Evolutionary conservation across 2,113 vertebrate species (phyloP), one percentile per base, ranked within the genome.

Genomic region (Notothenia rossii): DNA sequence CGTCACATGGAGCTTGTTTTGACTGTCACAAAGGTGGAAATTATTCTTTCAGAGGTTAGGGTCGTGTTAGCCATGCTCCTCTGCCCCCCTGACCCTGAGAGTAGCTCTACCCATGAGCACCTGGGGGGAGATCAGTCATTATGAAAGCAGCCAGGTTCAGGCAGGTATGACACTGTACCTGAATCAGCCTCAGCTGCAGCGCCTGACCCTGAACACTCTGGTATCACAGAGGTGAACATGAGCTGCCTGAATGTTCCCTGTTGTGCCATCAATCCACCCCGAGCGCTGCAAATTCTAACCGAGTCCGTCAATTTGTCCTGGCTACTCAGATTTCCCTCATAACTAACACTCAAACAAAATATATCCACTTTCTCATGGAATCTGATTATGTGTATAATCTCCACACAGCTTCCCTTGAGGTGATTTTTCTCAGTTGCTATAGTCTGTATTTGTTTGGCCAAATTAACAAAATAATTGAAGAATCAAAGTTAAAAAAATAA

Each of bases 221-320:
- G 56, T 49, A 61, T 64, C 53, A 54, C 69, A 67, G 81, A 64
- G 14, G 79, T 80, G 54, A 91, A 83, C 78, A 63, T 77, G 74
- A 88, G 72, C 75, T 49, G 69, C 29, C 67, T 65, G 36, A 55
- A 3, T 43, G 71, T 33, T 91, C 82, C 81, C 82, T n/a, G 22
- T 15, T 64, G 87, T 50, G 25, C 76, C 73, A 84, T 91, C 77
- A 87, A 86, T 89, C 89, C 87, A 20, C 12, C 68, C 79, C 11
- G 73, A 69, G 68, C 12, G 40, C 62, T 8, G 5, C 15, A 77
- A 43, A 40, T 53, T 65, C 80, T 83, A 56, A 71, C 53, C 56
- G 63, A 33, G 74, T 76, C 59, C 36, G 17, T 18, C 79, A 29
- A 89, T 93, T 93, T 80, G 80, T 84, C 71, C 81, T 2, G 45